These are phyloP conservation scores for Perdita meconis DNA, from an alignment of 2,888 invertebrate species.

Conservation along the genomic window DNA sequence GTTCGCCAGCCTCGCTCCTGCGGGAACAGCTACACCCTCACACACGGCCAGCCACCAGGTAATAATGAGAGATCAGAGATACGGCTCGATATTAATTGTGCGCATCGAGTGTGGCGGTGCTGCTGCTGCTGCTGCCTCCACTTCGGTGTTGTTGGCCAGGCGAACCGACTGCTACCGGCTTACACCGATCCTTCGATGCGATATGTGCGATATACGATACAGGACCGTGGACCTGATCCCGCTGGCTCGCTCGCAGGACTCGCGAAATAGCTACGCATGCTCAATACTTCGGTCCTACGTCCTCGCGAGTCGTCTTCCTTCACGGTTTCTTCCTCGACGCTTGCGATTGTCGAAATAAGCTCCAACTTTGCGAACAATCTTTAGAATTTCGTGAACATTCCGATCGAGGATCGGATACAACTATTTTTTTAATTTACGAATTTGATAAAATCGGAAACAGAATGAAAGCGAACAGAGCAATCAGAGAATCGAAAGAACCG, in stretches of 20 bases:
- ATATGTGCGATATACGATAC: slow-evolving; percentile 79
- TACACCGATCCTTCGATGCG: slow-evolving; percentile 82
- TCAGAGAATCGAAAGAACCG: background rate
- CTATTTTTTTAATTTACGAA: no score
- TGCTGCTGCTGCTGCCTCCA: slow-evolving; percentile 51
- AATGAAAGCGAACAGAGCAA: background rate
- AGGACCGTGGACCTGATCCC: slow-evolving; percentile 66
- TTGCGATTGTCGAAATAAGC: background rate
- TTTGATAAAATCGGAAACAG: no score
- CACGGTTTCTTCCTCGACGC: slow-evolving; percentile 8
- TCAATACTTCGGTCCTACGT: slow-evolving; percentile 1
- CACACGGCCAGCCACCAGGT: slow-evolving; percentile 74
- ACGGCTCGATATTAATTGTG: slow-evolving; percentile 83
- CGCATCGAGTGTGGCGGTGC: slow-evolving; percentile 78
- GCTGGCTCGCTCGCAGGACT: slow-evolving; percentile 36
- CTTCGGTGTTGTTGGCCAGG: slow-evolving; percentile 48
- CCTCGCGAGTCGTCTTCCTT: slow-evolving; percentile 30
- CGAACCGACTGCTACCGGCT: slow-evolving; percentile 78
- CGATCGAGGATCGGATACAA: no score
- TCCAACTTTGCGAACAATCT: background rate
- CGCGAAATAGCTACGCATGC: slow-evolving; percentile 51
- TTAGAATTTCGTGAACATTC: background rate
- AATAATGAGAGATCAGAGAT: slow-evolving; percentile 84
- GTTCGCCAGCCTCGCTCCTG: slow-evolving; percentile 68
- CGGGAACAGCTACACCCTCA: slow-evolving; percentile 75